A percentile compares a stretch with the other conserved stretches of the same genome.
phyloP scores from a whole-genome alignment of 2,797 vertebrate species.

The Mallotus villosus region DNA sequence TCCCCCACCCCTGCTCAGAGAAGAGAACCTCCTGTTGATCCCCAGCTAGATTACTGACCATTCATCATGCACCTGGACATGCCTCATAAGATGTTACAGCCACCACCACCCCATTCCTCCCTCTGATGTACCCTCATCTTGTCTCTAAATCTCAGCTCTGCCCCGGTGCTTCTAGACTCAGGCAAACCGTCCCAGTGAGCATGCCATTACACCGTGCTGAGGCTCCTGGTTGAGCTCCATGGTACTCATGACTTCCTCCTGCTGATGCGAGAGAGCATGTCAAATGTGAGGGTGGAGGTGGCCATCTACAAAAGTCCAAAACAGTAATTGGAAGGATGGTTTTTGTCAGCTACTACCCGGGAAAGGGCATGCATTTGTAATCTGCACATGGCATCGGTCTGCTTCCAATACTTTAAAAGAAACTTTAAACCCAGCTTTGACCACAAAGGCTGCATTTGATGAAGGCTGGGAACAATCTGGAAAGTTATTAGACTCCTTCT shows the following conservation, averaged over 20 bases:
- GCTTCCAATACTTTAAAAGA: conserved; percentile 55
- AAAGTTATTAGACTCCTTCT: conserved; percentile 35
- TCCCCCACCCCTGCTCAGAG: background rate
- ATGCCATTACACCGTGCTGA: background rate
- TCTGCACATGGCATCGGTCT: conserved; percentile 54
- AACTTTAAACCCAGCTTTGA: conserved; percentile 45
- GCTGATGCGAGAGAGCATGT: conserved; percentile 31
- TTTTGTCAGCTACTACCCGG: conserved; percentile 56
- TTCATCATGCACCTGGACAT: conserved; percentile 29
- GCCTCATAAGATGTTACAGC: conserved; percentile 6
- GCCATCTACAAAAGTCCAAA: conserved; percentile 14
- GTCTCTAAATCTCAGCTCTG: background rate
- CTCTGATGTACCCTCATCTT: background rate
- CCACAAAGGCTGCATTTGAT: conserved; percentile 64
- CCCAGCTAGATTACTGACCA: conserved; percentile 8
- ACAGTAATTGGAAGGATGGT: conserved; percentile 43
- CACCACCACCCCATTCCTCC: background rate
- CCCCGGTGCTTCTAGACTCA: conserved; percentile 4
- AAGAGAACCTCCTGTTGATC: conserved; percentile 13
- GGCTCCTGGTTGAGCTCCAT: conserved; percentile 7
- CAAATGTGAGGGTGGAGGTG: conserved; percentile 34
- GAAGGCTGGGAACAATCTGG: conserved; percentile 60
- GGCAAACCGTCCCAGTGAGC: conserved; percentile 41
- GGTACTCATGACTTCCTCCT: conserved; percentile 37
- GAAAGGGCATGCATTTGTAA: conserved; percentile 55